Percentiles rank a stretch among this genome's conserved stretches.
Conservation (phyloP, 2,888 invertebrate species). For the Dynastes grantii region DNA sequence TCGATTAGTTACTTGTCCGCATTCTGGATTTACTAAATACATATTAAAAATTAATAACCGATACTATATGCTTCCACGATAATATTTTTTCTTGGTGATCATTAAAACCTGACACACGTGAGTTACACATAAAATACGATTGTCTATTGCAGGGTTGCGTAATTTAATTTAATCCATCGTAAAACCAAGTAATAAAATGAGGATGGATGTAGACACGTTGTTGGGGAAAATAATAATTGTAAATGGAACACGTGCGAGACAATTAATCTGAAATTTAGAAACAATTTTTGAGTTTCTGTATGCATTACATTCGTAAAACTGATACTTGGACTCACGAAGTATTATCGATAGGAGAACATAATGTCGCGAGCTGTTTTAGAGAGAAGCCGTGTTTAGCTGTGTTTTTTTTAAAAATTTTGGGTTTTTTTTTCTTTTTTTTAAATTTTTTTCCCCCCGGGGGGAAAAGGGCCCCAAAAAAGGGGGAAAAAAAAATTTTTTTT, state of each 20-base stretch:
- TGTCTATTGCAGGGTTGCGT: background rate
- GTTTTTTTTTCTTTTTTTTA: no score
- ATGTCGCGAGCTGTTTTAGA: no score
- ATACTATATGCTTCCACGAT: background rate
- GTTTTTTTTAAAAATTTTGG: no score
- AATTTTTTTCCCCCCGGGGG: no score
- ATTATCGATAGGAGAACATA: no score
- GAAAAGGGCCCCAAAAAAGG: no score
- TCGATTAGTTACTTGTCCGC: no score
- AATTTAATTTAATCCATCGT: conserved; percentile 12
- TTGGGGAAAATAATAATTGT: conserved; percentile 1
- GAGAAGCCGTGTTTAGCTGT: no score
- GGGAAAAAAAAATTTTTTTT: no score
- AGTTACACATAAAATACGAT: background rate
- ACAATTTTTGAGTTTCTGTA: background rate
- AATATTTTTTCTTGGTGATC: background rate
- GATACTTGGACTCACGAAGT: no score
- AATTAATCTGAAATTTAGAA: background rate
- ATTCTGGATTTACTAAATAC: no score
- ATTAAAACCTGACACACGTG: background rate
- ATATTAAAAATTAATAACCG: background rate
- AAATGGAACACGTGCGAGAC: background rate
- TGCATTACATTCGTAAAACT: no score
- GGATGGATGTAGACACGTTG: background rate
- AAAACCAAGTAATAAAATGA: background rate